Evolutionary conservation across 2,113 vertebrate species (phyloP), one percentile per base, ranked within the genome.

Genomic region (Morone saxatilis): DNA sequence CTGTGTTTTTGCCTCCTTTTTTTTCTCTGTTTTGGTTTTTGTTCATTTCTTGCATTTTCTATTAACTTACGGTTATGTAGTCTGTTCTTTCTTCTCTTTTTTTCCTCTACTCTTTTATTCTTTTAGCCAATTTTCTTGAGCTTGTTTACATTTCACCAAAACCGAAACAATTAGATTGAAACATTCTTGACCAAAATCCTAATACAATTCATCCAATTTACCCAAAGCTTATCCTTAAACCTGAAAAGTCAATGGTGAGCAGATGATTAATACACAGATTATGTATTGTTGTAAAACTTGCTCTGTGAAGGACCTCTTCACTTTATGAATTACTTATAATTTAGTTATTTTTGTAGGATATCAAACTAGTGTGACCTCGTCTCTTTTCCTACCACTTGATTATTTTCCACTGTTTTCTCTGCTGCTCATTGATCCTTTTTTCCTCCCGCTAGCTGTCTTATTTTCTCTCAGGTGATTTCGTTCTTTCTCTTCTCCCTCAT

Each of bases 391-490:
- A 31, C 22, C 69, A 48, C 76, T 72, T 83, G 71, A 76, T 81
- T 78, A 62, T 78, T 76, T 82, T 79, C 68, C 61, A 53, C 53
- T 57, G 13, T 10, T 61, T 71, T 68, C 78, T 79, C 51, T 76
- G 80, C 65, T 11, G 12, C 82, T 74, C 77, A 48, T 85, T 88
- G 87, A 79, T 86, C 73, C 73, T 50, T 71, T 71, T n/a, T 47
- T 20, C 6, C 7, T 41, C 72, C 56, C 17, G 16, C 76, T 70
- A 78, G 76, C 76, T 54, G 76, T 86, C 89, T 90, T 78, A 82
- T 91, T 90, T 88, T 83, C 83, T 93, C 77, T 88, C 80, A 83
- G 85, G 85, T 92, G 88, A 91, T 92, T 92, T 89, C 38, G 40
- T 85, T 86, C 88, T 86, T 81, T 87, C 85, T 88, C 71, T 59